Evolutionary conservation across 2,888 invertebrate species (phyloP), one percentile per base, ranked within the genome.

Genomic region (Brachypalpus laphriformis): DNA sequence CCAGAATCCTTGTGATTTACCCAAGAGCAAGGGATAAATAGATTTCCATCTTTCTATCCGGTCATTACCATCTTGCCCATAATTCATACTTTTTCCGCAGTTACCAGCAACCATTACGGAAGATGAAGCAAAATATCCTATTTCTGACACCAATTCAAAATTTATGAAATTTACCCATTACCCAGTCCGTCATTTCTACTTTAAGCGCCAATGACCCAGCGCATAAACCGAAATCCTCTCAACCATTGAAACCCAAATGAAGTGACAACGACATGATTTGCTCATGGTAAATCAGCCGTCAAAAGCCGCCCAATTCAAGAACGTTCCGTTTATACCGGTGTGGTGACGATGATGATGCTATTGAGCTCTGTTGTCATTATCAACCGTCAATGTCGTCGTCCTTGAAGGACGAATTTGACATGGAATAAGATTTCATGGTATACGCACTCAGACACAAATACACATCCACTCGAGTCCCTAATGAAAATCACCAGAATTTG

Each of bases 401-500:
- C 63, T 14, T 25, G 25, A 63, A 31, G 61, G 45, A 63, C 45
- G 14, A 31, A 47, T 47, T 47, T 47, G 47, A 47, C 47, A 45
- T 63, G 28, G 25, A 28, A 45, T n/a, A 63, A 31, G 42, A 18
- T 47, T 47, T 63, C 47, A 63, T 31, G 4, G 18, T 28, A 63
- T 47, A n/a, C 16, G 2, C 31, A 20, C 63, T 25, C 63, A 47
- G 31, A 47, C 47, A 20, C 20, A 20, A 49, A 49, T 22, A 25
- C 14, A 34, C 34, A 49, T 22, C 49, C 20, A 34, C 49, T 65
- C 14, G 20, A 49, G 14, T 65, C 14, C 34, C n/a, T 49, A 65
- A 65, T 65, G 49, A 65, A 49, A 34, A 49, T 47, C 51, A 42
- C 54, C 25, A 54, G 8, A 54, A 68, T 18, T 18, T 42, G 20